Base-by-base conservation (phyloP, 2,113 vertebrate species). In the Carettochelys insculpta region DNA sequence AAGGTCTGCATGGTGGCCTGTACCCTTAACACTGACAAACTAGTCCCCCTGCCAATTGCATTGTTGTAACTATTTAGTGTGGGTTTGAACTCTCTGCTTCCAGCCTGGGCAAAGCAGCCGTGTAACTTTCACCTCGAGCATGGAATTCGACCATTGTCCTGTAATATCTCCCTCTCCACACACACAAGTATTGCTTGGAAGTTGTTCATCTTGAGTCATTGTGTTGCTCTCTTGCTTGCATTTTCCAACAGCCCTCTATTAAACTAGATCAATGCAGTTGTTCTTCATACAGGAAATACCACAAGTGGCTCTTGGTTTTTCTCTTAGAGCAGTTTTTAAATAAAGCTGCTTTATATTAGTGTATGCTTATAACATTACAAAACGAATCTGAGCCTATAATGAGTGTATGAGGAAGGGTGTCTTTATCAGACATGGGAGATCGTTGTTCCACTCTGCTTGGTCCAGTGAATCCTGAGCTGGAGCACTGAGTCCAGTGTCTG, bases 251-350 rank as follows among this genome's bases (percentile, higher is more conserved):
- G 75, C n/a, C 11, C 22, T 19, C 50, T 38, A 8, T 85, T 5
- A 8, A 52, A 51, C 58, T 20, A 20, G 31, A 47, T 50, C 11
- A 45, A 53, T 34, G 0, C 86, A 86, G 92, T 92, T 92, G 92
- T 92, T 85, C 84, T 94, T 92, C 94, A 92, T 92, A 5, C 85
- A 92, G 95, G 95, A 96, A 96, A 95, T 94, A n/a, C n/a, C 61
- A 68, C n/a, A 68, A 38, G 61, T 0, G 1, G 1, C 14, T 12
- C 45, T 22, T 27, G 29, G 14, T 82, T 80, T 79, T 11, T 16
- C 81, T 87, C 25, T 68, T 45, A 82, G 82, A 1, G 34, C 56
- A 34, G 76, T 51, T 38, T 48, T 92, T 80, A 90, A 80, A 51
- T 61, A 53, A 88, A 83, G 25, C 81, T 81, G 56, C 95, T 65